Percentiles rank a stretch among this genome's conserved stretches.
phyloP scores from a whole-genome alignment of 2,113 vertebrate species.

The Indri indri region DNA sequence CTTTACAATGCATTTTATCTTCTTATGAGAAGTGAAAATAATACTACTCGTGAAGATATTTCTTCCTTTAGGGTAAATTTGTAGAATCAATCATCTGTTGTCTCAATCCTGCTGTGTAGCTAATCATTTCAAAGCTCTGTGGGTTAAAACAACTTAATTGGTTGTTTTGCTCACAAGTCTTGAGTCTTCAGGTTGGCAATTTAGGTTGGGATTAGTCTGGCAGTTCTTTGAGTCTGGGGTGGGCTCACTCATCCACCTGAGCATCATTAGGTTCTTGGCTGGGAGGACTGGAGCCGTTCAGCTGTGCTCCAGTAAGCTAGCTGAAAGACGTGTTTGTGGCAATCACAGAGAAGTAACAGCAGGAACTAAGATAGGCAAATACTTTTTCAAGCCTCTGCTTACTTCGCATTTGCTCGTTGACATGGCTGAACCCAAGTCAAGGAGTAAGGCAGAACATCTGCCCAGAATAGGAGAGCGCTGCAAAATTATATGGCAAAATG shows the following conservation, averaged over 20 bases:
- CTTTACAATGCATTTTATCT: background rate
- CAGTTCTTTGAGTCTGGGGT: background rate
- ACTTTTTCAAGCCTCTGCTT: background rate
- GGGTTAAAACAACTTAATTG: background rate
- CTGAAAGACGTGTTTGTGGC: background rate
- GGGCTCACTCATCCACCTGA: background rate
- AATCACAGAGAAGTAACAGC: background rate
- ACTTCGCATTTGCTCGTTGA: slow-evolving; percentile 1
- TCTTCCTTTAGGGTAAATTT: background rate
- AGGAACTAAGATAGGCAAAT: background rate
- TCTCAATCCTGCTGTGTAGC: background rate
- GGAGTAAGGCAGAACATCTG: background rate
- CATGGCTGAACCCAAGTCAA: background rate
- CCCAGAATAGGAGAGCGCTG: background rate
- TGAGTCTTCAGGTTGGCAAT: background rate
- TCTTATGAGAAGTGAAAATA: background rate
- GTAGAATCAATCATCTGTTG: background rate
- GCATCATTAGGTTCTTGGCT: background rate
- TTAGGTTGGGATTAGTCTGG: background rate
- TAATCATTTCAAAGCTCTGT: background rate
- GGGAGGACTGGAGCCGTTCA: background rate
- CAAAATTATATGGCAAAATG: background rate
- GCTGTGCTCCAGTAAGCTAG: background rate
- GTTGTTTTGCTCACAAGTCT: background rate
- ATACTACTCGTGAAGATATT: background rate